phyloP scores from a whole-genome alignment of 2,113 vertebrate species.

The Neodon shergylaensis region DNA sequence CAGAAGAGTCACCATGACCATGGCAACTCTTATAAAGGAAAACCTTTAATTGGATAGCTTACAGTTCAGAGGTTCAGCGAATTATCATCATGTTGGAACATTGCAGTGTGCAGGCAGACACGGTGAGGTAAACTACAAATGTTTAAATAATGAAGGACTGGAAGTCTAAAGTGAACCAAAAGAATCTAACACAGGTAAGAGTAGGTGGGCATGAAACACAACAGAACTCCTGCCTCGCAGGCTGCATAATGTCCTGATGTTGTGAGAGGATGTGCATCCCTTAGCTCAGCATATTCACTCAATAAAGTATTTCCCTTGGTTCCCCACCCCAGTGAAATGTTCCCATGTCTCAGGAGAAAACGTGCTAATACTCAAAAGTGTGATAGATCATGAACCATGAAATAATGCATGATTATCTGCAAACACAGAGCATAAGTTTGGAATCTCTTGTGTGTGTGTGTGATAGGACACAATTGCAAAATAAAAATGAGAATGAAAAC shows the following conservation, averaged over 20 bases:
- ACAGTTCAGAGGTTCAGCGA: neutral
- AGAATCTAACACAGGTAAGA: neutral
- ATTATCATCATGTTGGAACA: neutral
- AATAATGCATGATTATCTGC: constrained; percentile 7
- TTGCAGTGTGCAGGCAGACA: neutral
- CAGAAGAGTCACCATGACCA: neutral
- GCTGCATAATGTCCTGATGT: neutral
- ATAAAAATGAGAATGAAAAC: neutral
- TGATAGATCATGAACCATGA: constrained; percentile 25
- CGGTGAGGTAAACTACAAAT: neutral
- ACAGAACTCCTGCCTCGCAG: neutral
- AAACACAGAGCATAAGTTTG: neutral
- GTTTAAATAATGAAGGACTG: neutral
- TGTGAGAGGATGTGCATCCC: neutral
- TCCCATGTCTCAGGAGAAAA: neutral
- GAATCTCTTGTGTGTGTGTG: neutral
- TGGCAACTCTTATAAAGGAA: neutral
- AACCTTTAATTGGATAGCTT: neutral
- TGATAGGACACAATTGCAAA: constrained; percentile 8
- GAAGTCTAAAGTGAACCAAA: neutral
- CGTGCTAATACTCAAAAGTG: neutral
- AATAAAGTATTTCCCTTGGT: neutral
- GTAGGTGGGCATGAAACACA: neutral
- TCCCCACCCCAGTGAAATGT: neutral
- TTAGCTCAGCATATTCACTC: neutral